Conservation (phyloP, 2,113 vertebrate species). For the Myotis yumanensis region DNA sequence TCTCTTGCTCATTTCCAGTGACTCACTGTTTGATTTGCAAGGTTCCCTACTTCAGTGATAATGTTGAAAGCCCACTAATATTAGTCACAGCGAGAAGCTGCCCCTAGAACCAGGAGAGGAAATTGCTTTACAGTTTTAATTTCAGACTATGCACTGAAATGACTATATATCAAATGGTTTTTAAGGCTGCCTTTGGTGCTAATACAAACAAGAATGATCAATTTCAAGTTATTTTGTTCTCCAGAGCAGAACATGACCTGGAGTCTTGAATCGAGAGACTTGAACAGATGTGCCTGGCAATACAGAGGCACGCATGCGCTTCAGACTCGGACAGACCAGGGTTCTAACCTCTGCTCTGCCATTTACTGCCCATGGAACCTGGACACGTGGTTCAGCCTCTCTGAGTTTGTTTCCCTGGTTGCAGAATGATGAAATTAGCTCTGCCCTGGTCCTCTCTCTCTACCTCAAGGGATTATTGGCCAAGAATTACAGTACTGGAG, state of each 20-base stretch:
- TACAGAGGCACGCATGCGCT: background rate
- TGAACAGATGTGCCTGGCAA: background rate
- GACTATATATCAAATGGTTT: conserved; percentile 64
- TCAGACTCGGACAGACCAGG: background rate
- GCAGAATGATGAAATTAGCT: background rate
- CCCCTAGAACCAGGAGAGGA: conserved; percentile 66
- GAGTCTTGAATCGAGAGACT: background rate
- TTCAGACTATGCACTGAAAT: conserved; percentile 63
- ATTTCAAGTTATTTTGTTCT: conserved; percentile 4
- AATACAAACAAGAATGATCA: conserved; percentile 52
- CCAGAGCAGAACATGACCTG: background rate
- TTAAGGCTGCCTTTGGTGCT: conserved; percentile 35
- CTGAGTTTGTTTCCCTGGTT: background rate
- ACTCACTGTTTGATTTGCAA: conserved; percentile 73
- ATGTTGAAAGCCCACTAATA: conserved; percentile 73
- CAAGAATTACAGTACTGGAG: background rate
- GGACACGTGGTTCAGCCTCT: background rate
- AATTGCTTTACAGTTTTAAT: conserved; percentile 77
- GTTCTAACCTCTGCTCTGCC: background rate
- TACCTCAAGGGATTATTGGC: background rate
- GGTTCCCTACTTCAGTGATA: conserved; percentile 51
- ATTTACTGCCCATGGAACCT: background rate
- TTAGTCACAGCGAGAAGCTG: conserved; percentile 75
- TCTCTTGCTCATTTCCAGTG: conserved; percentile 58
- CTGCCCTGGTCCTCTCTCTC: background rate